phyloP scores from a whole-genome alignment of 2,113 vertebrate species.

The Paedocypris sp. region DNA sequence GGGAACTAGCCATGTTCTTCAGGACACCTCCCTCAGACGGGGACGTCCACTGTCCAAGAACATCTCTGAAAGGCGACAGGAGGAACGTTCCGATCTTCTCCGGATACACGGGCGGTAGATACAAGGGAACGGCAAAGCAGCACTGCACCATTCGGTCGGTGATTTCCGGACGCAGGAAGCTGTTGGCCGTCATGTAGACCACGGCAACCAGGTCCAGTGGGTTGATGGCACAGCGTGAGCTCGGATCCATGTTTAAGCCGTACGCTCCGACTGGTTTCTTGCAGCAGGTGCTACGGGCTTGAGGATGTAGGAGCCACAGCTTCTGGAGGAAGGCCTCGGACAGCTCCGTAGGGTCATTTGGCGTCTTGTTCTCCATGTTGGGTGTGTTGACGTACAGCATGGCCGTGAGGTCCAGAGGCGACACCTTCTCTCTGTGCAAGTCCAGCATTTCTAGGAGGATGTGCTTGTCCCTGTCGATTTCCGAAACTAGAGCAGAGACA shows the following conservation, averaged over 20 bases:
- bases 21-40: slow-evolving; percentile 32
- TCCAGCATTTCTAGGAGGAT: slow-evolving; percentile 42
- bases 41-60: slow-evolving; percentile 43
- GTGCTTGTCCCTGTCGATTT: slow-evolving; percentile 35
- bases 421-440: slow-evolving; percentile 20
- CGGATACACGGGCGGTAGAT: slow-evolving; percentile 57
- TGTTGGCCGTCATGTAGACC: slow-evolving; percentile 58
- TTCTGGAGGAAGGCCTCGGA: slow-evolving; percentile 47
- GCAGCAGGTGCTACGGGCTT: slow-evolving; percentile 43
- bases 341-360: slow-evolving; percentile 41
- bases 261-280: background rate
- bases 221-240: slow-evolving; percentile 40
- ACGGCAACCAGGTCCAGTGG: slow-evolving; percentile 66
- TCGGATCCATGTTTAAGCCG: slow-evolving; percentile 6
- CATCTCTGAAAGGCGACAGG: slow-evolving; percentile 56
- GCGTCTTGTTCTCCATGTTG: slow-evolving; percentile 33
- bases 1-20: slow-evolving; percentile 42
- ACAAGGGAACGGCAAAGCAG: slow-evolving; percentile 64
- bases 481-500: slow-evolving; percentile 34
- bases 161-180: slow-evolving; percentile 61
- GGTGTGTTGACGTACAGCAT: slow-evolving; percentile 48
- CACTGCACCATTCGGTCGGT: slow-evolving; percentile 59
- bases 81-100: slow-evolving; percentile 50
- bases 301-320: slow-evolving; percentile 49
- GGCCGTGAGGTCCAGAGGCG: slow-evolving; percentile 40